Evolutionary conservation across 2,888 invertebrate species (phyloP), one percentile per base, ranked within the genome.

Genomic region (Mythimna lalbum): DNA sequence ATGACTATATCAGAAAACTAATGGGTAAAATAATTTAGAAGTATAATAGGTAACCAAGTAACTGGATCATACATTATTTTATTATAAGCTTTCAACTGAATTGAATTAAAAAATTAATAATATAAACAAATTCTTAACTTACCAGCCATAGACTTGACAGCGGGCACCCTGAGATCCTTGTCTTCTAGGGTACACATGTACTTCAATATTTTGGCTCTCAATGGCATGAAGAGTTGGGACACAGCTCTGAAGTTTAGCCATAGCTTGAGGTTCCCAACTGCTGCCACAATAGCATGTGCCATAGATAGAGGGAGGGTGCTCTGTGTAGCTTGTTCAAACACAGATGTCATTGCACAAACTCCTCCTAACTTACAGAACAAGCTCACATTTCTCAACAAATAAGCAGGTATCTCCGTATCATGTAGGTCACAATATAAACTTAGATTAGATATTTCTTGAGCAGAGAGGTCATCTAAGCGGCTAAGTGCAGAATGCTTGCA

Each of bases 131-230:
- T 52, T 57, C 19, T 6, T 14, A 47, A 82, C 95, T 95, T 92
- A 98, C 98, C 98, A 85, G 99, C 99, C 98, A 99, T 99, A 86
- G 98, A 98, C 85, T 99, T 98, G 50, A 98, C 98, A 52, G 98
- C 98, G 36, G 98, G 98, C 68, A 98, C 97, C 80, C 99, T 97
- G 63, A 99, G 96, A 93, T 99, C 99, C 89, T 98, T 98, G 93
- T 99, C 99, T 23, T 98, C 98, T 82, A 99, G 96, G 92, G 98
- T 98, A 94, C 99, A 99, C 98, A 99, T 98, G 90, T 99, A 99
- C 84, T 98, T 97, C 86, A 99, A 96, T 76, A 99, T 98, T 88
- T 98, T 97, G 80, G 98, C 97, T 73, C 99, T 97, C 81, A 99
- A 94, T 23, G 99, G 99, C 91, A 99, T 98, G 90, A 99, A 98